Conservation (phyloP, 92 coral and sea anemone species). For the Parazoanthus darwini region DNA sequence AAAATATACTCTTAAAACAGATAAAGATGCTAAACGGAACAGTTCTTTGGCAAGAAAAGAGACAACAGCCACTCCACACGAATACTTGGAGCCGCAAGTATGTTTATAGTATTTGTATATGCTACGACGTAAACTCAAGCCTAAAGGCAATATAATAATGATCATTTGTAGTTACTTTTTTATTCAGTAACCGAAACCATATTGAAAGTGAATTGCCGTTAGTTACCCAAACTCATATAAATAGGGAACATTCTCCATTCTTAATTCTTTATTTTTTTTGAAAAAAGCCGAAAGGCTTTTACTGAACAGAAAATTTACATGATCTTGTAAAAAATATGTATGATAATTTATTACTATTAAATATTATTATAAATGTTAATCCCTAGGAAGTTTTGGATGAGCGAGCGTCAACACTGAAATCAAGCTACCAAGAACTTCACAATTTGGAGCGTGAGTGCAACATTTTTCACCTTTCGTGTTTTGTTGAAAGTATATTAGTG, state of each 20-base stretch:
- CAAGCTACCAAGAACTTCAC: background rate
- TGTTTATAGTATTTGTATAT: background rate
- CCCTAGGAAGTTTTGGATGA: background rate
- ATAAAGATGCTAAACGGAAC: background rate
- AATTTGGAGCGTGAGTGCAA: background rate
- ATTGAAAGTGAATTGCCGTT: no score
- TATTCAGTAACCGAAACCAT: no score
- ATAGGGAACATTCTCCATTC: background rate
- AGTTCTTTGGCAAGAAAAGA: background rate
- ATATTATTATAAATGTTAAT: background rate
- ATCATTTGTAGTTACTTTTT: no score
- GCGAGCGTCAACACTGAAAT: background rate
- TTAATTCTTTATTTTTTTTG: no score
- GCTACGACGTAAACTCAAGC: background rate
- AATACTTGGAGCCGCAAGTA: constrained; percentile 21
- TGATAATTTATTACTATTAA: background rate
- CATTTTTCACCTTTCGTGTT: background rate
- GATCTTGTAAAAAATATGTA: background rate
- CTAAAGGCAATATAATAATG: background rate
- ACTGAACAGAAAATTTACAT: no score
- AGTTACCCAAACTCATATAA: no score
- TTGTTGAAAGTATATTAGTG: background rate
- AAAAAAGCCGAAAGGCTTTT: no score
- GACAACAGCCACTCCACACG: background rate
- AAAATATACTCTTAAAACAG: background rate